Percentiles rank a stretch among this genome's conserved stretches.
These are phyloP conservation scores for Sinocyclocheilus grahami DNA, from an alignment of 2,113 vertebrate genomes.

Conservation along the genomic window DNA sequence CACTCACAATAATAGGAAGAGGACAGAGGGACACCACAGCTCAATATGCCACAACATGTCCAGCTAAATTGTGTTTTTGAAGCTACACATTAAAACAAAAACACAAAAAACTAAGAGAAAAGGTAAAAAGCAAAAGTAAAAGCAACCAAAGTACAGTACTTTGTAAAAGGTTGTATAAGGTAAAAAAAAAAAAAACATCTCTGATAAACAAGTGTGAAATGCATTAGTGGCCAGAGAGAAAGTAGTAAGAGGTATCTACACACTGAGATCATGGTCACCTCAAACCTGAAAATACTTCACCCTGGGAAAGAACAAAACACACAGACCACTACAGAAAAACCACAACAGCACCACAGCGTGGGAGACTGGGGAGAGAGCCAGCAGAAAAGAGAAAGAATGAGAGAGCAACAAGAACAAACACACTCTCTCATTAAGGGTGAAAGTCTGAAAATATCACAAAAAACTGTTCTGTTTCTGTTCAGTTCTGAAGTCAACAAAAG, in stretches of 20 bases:
- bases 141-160: neutral
- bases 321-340: slow-evolving; percentile 3
- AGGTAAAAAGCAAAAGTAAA: too few relatives aligned
- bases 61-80: neutral
- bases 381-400: neutral
- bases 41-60: neutral
- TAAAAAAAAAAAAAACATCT: neutral
- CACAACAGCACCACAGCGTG: slow-evolving; percentile 41
- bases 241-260: neutral
- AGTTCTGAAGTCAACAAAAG: slow-evolving; percentile 1
- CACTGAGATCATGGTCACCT: neutral
- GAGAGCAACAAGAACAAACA: neutral
- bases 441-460: neutral
- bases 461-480: neutral
- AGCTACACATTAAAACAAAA: neutral
- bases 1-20: neutral
- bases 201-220: slow-evolving; percentile 12
- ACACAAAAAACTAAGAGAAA: neutral
- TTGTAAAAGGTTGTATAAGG: neutral
- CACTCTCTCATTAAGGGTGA: neutral
- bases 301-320: neutral
- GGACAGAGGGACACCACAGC: neutral
- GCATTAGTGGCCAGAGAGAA: slow-evolving; percentile 18
- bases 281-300: neutral
- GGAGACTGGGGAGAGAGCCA: slow-evolving; percentile 21